Base-by-base conservation (phyloP, 2,888 invertebrate genomes). In the Palloptera scutellata region DNA sequence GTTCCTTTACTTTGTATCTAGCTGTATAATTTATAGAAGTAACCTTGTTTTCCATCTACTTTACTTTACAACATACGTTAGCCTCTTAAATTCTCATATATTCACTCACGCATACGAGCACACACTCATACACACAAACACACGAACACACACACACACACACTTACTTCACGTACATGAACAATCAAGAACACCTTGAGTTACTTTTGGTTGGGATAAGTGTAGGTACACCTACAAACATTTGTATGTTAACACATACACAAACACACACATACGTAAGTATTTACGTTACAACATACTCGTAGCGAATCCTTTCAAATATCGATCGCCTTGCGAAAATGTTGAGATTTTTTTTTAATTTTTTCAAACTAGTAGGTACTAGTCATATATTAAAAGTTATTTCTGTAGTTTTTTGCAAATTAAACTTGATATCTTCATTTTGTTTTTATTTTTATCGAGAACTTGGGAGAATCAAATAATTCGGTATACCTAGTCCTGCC, bases 1-100 rank as follows among this genome's bases (percentile, higher is more conserved):
- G 64, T 59, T 64, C 67, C 43, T 60, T 54, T 61, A 59, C 58
- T 13, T 20, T 41, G 11, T 55, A 20, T 12, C 40, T 60, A 40
- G 48, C 10, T 15, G 11, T 48, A 9, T 48, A 48, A 48, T 48
- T 48, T 48, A 48, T 48, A 48, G 5, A 15, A n/a, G 48, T 48
- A 48, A 48, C 48, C 48, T 48, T 48, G 48, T 48, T 48, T 48
- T 48, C 52, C 20, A 41, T 48, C 51, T 11, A 19, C 61, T 13
- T 51, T 12, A 13, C 6, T 8, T 15, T 48, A 8, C 5, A 53
- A 48, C 48, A 52, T 52, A 52, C 51, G 15, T 61, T 61, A n/a
- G 41, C 41, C 53, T 40, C 41, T 61, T 40, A 15, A 8, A 17
- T 4, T 8, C 15, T 12, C 8, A 60, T 48, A 45, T 9, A 19